These are phyloP conservation scores for Synanthedon tipuliformis DNA, from an alignment of 2,888 invertebrate genomes.

Conservation along the genomic window DNA sequence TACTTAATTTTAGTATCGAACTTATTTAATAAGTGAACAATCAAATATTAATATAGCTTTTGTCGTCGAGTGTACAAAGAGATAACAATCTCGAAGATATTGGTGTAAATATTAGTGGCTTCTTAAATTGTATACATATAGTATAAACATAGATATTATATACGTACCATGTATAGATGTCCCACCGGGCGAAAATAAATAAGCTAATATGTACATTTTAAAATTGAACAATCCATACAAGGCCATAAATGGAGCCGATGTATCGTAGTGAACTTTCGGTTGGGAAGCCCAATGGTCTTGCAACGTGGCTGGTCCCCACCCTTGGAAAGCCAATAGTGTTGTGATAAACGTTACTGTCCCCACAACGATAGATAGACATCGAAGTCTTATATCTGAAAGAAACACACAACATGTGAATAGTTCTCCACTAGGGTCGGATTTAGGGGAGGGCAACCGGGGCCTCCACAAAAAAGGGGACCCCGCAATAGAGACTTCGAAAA, in stretches of 20 bases:
- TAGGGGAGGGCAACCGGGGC: too few relatives aligned
- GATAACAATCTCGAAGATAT: too few relatives aligned
- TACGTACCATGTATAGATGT: constrained; percentile 73
- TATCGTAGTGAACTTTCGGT: constrained; percentile 87
- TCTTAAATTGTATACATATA: too few relatives aligned
- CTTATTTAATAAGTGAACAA: too few relatives aligned
- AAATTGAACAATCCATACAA: constrained; percentile 94
- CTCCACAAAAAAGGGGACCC: too few relatives aligned
- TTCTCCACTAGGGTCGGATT: too few relatives aligned
- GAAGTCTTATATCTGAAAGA: constrained; percentile 85
- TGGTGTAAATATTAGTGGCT: too few relatives aligned
- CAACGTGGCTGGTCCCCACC: constrained; percentile 89
- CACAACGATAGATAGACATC: constrained; percentile 90
- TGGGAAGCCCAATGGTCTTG: constrained; percentile 96
- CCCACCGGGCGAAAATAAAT: constrained; percentile 90
- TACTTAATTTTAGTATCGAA: too few relatives aligned
- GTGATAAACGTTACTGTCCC: constrained; percentile 82
- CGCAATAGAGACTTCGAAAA: too few relatives aligned
- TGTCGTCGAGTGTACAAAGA: too few relatives aligned
- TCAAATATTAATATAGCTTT: too few relatives aligned
- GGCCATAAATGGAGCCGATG: constrained; percentile 95
- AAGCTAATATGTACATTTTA: constrained; percentile 93
- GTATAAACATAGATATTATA: too few relatives aligned
- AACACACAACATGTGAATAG: background rate
- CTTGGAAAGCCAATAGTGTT: constrained; percentile 79